A percentile compares a stretch with the other conserved stretches of the same genome.
These are phyloP conservation scores for Caradrina clavipalpis DNA, from an alignment of 2,888 invertebrate genomes.

Conservation along the genomic window DNA sequence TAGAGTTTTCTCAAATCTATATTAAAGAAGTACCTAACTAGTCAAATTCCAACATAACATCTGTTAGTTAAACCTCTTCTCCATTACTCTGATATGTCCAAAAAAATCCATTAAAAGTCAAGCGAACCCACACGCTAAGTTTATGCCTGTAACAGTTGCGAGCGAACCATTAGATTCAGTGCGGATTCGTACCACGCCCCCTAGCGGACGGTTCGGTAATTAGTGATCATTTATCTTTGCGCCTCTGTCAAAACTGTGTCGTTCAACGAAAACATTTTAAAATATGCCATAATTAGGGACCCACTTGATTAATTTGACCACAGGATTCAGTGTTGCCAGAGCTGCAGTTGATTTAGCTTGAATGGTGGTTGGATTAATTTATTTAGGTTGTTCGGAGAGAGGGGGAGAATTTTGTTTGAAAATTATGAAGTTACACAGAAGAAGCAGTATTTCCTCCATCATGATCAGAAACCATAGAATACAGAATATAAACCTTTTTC, in stretches of 20 bases:
- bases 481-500: too few relatives aligned
- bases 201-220: conserved; percentile 78
- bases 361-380: background rate
- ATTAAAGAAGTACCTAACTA: too few relatives aligned
- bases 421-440: too few relatives aligned
- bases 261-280: conserved; percentile 85
- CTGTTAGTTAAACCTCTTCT: background rate
- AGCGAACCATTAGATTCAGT: conserved; percentile 60
- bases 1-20: background rate
- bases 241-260: conserved; percentile 89
- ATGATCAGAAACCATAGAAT: too few relatives aligned
- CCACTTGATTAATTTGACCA: conserved; percentile 83
- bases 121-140: conserved; percentile 26
- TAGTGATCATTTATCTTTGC: conserved; percentile 87
- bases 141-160: conserved; percentile 57
- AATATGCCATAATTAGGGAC: conserved; percentile 84
- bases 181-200: conserved; percentile 72
- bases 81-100: background rate
- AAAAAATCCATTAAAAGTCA: conserved; percentile 23
- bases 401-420: too few relatives aligned
- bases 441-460: too few relatives aligned
- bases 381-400: background rate
- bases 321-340: conserved; percentile 61
- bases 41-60: background rate
- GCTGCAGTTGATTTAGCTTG: conserved; percentile 12